phyloP scores from a whole-genome alignment of 2,888 invertebrate genomes.

The Standfussiana lucernea region DNA sequence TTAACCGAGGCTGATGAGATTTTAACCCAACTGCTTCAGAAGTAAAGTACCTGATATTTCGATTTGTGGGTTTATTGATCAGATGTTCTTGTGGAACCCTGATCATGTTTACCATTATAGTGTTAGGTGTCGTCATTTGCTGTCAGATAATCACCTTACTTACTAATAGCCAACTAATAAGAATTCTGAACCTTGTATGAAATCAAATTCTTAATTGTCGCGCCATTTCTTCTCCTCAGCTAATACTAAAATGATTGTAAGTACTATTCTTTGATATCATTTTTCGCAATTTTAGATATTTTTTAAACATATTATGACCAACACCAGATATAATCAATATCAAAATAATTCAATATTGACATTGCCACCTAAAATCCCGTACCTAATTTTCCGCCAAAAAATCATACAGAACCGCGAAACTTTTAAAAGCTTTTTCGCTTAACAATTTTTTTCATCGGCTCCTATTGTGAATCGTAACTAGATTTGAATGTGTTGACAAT shows the following conservation, averaged over 20 bases:
- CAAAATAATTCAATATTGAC: constrained; percentile 12
- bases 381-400: not conserved
- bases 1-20: not conserved
- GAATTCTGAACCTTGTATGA: too few relatives aligned
- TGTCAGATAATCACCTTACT: too few relatives aligned
- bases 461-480: constrained; percentile 67
- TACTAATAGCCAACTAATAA: too few relatives aligned
- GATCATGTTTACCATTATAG: not conserved
- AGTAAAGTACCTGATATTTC: not conserved
- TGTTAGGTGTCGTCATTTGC: not conserved
- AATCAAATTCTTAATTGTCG: too few relatives aligned
- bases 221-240: not conserved
- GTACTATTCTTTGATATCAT: not conserved
- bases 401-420: constrained; percentile 38
- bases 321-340: not conserved
- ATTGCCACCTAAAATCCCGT: not conserved
- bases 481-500: constrained; percentile 71
- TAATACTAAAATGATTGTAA: too few relatives aligned
- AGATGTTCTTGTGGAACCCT: not conserved
- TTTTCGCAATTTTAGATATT: not conserved
- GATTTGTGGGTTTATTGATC: not conserved
- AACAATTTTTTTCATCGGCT: constrained; percentile 50
- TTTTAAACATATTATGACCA: not conserved
- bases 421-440: constrained; percentile 43
- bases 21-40: not conserved